These are phyloP conservation scores for Myathropa florea DNA, from an alignment of 2,888 invertebrate species.

Conservation along the genomic window DNA sequence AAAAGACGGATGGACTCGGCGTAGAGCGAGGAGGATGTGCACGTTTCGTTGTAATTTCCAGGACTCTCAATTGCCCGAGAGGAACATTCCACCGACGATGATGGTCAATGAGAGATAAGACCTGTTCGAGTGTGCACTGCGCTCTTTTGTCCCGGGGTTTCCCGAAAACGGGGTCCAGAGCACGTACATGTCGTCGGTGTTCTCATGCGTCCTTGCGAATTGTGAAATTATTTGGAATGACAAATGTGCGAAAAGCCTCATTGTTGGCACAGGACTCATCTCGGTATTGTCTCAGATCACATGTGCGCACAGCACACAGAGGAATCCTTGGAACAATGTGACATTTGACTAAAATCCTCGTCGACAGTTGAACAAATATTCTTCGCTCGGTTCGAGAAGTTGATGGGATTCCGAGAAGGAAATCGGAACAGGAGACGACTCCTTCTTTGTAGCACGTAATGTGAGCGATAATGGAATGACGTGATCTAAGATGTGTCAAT, in stretches of 20 bases:
- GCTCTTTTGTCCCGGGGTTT: conserved; percentile 1
- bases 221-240: conserved; percentile 68
- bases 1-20: not conserved
- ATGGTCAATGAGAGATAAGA: conserved; percentile 40
- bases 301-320: conserved; percentile 29
- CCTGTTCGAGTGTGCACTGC: conserved; percentile 5
- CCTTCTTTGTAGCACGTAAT: not conserved
- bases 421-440: not conserved
- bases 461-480: not conserved
- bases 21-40: conserved; percentile 7
- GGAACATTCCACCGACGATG: conserved; percentile 54
- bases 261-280: conserved; percentile 63
- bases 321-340: conserved; percentile 37
- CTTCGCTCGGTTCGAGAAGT: not conserved
- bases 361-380: conserved; percentile 61
- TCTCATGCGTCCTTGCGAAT: conserved; percentile 20
- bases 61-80: conserved; percentile 31
- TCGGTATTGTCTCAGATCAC: conserved; percentile 54
- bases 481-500: not conserved
- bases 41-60: conserved; percentile 47
- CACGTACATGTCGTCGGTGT: conserved; percentile 38
- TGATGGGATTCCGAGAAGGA: conserved; percentile 27
- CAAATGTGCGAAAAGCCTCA: conserved; percentile 70
- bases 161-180: not conserved
- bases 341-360: conserved; percentile 28